A percentile compares a stretch with the other conserved stretches of the same genome.
phyloP scores from a whole-genome alignment of 2,113 vertebrate species.

The Crocuta crocuta region DNA sequence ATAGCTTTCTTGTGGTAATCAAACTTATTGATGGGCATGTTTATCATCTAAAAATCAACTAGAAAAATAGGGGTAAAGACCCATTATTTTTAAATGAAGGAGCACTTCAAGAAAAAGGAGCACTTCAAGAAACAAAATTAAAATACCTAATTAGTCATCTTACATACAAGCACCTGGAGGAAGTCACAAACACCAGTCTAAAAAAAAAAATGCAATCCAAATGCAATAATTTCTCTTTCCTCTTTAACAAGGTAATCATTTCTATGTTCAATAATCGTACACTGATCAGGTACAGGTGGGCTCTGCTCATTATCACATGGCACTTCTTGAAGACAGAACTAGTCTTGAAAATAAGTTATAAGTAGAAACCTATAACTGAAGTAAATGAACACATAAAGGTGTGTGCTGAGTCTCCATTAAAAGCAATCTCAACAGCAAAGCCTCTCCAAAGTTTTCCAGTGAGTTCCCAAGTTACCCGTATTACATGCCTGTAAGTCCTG shows the following conservation, averaged over 20 bases:
- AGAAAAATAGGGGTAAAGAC: slow-evolving; percentile 42
- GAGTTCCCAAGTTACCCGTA: not conserved
- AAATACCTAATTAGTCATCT: not conserved
- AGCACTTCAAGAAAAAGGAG: not conserved
- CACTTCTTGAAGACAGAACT: not conserved
- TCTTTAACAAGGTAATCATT: not conserved
- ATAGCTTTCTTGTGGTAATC: not conserved
- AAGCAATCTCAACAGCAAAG: not conserved
- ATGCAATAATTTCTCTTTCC: not conserved
- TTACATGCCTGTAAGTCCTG: not conserved
- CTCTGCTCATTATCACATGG: not conserved
- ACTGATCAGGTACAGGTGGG: not conserved
- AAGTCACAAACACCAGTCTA: not conserved
- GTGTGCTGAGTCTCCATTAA: not conserved
- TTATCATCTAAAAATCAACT: not conserved
- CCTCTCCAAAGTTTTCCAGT: not conserved
- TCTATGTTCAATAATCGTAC: not conserved
- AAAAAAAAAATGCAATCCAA: not conserved
- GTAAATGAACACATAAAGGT: not conserved
- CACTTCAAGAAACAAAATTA: slow-evolving; percentile 16
- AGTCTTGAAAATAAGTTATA: not conserved
- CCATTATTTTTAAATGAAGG: no score
- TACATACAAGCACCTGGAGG: not conserved
- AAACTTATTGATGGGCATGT: not conserved
- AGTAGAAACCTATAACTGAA: not conserved